Evolutionary conservation across 2,797 vertebrate genomes (phyloP).

Genomic region (Sebastiscus albofasciatus): DNA sequence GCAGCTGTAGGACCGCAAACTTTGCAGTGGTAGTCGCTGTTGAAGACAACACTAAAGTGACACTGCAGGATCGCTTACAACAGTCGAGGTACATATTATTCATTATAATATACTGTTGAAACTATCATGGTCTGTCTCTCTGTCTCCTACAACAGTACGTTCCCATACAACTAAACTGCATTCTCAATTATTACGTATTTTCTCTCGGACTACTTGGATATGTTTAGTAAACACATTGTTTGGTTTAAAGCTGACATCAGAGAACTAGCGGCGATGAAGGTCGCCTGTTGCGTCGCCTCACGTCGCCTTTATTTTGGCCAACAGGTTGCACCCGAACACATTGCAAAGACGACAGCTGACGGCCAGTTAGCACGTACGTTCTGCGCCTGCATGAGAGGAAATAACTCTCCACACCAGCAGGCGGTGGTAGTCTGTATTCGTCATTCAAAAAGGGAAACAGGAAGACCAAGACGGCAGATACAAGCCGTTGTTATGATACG

Average conservation of each 20-base stretch:
- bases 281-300: too few species aligned
- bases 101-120: not conserved
- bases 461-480: too few species aligned
- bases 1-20: accelerated
- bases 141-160: not conserved
- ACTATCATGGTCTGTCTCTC: not conserved
- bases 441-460: too few species aligned
- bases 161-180: not conserved
- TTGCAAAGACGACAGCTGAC: too few species aligned
- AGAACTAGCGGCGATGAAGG: too few species aligned
- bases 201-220: not conserved
- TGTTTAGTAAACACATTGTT: not conserved
- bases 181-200: not conserved
- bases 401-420: too few species aligned
- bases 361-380: too few species aligned
- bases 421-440: too few species aligned
- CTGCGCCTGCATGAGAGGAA: too few species aligned
- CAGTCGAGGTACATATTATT: conserved; percentile 13
- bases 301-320: too few species aligned
- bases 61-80: not conserved
- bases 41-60: conserved; percentile 28
- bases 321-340: too few species aligned
- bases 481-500: too few species aligned
- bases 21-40: not conserved
- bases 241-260: not conserved